Evolutionary conservation across 2,113 vertebrate genomes (phyloP).

Genomic region (Ptilorrhoa leucosticta): DNA sequence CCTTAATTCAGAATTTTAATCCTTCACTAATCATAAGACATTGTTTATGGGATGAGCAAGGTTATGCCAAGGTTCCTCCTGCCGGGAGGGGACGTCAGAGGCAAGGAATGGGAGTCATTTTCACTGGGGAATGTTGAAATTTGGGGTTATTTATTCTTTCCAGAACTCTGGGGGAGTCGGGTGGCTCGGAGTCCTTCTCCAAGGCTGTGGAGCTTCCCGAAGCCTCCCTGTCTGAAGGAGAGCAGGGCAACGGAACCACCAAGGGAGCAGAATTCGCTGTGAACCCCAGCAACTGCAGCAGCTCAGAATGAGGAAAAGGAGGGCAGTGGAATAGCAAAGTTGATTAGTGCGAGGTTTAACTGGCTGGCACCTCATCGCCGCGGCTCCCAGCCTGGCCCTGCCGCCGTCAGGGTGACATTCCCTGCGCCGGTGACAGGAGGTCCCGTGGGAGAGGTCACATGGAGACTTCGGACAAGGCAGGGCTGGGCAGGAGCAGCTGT

Average conservation of each 20-base stretch:
- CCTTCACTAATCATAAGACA: background rate
- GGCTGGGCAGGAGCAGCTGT: background rate
- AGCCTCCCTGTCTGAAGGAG: background rate
- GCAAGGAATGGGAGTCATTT: background rate
- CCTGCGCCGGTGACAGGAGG: background rate
- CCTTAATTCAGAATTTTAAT: background rate
- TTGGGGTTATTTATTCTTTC: background rate
- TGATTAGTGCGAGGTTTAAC: background rate
- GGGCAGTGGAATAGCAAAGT: background rate
- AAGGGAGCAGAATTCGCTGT: accelerated
- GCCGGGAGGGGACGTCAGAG: background rate
- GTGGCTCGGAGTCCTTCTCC: background rate
- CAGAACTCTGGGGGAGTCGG: background rate
- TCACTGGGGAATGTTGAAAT: background rate
- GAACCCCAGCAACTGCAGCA: background rate
- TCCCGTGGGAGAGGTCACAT: background rate
- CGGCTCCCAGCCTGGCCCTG: background rate
- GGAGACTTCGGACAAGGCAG: background rate
- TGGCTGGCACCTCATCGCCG: background rate
- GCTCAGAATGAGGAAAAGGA: background rate
- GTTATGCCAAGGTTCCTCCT: background rate
- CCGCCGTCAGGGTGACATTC: background rate
- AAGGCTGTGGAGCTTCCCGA: background rate
- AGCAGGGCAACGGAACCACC: background rate
- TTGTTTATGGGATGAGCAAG: background rate